Base-by-base conservation (phyloP, 2,888 invertebrate genomes). In the Eupithecia pulchellata region DNA sequence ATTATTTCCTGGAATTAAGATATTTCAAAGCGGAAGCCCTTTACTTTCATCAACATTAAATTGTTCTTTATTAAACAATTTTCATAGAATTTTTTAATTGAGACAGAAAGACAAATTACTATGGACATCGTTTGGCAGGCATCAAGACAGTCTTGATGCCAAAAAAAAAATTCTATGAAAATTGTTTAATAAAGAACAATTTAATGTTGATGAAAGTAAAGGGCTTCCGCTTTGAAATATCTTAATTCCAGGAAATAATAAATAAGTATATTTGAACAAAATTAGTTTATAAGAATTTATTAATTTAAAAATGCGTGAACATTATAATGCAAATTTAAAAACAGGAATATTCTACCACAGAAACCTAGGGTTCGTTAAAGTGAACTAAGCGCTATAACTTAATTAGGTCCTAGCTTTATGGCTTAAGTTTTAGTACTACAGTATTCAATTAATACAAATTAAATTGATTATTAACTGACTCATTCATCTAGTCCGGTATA, bases 11-110 rank as follows among this genome's bases (percentile, higher is more conserved):
- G n/a, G n/a, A n/a, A 27, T 13, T n/a, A 25, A 25, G 3, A 4
- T 3, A 1, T 0, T 27, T 27, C n/a, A 47, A 20, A 20, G 3
- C 11, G 1, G 3, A 20, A 20, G 11, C 20, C 17, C 0, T 20
- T 47, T 11, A 47, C 20, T 47, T 20, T 11, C 20, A 47, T 20
- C 47, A 5, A 20, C 11, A 60, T 13, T 34, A 34, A 34, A 34
- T 9, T 13, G 30, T 1, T 9, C 4, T 34, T 60, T 20, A 11
- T 14, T 34, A 17, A 57, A 34, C 65, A 61, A 6, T 25, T 42
- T 64, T 47, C 42, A 32, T 66, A 8, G 20, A 66, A 60, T 47
- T 32, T 66, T 34, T 25, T 66, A 66, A 66, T 66, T 42, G 47
- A 32, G n/a, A n/a, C n/a, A n/a, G n/a, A n/a, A n/a, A n/a, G n/a